Percentiles rank a stretch among this genome's conserved stretches.
phyloP scores from a whole-genome alignment of 2,797 vertebrate genomes.

The Toxotes lorentzi region DNA sequence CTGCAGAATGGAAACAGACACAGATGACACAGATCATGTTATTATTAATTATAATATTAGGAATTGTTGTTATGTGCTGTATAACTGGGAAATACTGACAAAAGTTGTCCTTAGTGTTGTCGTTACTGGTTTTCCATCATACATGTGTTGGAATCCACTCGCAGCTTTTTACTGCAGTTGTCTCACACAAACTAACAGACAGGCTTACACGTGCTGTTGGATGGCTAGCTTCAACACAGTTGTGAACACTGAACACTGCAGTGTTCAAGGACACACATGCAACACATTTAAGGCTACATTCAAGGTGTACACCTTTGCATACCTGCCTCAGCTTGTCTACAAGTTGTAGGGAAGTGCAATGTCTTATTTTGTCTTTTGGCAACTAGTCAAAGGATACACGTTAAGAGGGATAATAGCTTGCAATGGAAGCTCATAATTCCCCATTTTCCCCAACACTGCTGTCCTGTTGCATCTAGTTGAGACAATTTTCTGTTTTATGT shows the following conservation, averaged over 20 bases:
- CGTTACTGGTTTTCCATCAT: neutral
- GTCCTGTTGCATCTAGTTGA: conserved; percentile 73
- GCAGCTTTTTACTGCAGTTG: conserved; percentile 13
- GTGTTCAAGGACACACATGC: conserved; percentile 20
- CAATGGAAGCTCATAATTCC: conserved; percentile 68
- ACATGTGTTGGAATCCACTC: neutral
- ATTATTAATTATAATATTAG: too few species aligned
- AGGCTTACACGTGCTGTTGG: neutral
- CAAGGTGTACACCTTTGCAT: conserved; percentile 35
- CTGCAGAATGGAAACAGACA: neutral
- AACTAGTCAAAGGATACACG: conserved; percentile 65
- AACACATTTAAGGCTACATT: conserved; percentile 43
- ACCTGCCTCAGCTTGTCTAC: conserved; percentile 77
- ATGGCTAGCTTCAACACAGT: conserved; percentile 3
- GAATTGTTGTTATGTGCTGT: neutral
- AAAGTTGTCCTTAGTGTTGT: neutral
- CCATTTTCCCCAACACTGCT: conserved; percentile 46
- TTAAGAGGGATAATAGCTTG: conserved; percentile 72
- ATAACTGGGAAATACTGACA: neutral
- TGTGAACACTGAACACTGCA: conserved; percentile 6
- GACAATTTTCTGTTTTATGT: conserved; percentile 59
- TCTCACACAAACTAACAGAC: conserved; percentile 6
- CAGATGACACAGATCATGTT: neutral
- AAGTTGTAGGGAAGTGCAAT: conserved; percentile 63
- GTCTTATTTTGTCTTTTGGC: conserved; percentile 67